These are phyloP conservation scores for pig (Sus scrofa) DNA, from an alignment of 2,113 vertebrate genomes.

Conservation along the genomic window T2T-Sscrofa CM000816.6:51209501-51210000, in stretches of 20 bases:
- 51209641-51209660: neutral
- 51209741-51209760: constrained; percentile 53
- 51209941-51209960: constrained; percentile 78
- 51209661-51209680: constrained; percentile 29
- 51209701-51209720: constrained; percentile 46
- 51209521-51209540: neutral
- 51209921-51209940: constrained; percentile 76
- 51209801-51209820: constrained; percentile 60
- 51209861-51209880: constrained; percentile 67
- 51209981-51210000: constrained; percentile 4
- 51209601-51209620: neutral
- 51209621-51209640: neutral
- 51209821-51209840: constrained; percentile 61
- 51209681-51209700: constrained; percentile 36
- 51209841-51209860: constrained; percentile 44
- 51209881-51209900: constrained; percentile 49
- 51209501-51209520: neutral
- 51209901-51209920: constrained; percentile 73
- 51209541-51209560: neutral
- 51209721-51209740: neutral
- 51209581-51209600: neutral
- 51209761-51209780: neutral
- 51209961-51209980: constrained; percentile 65
- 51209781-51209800: constrained; percentile 71
- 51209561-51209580: neutral